A percentile compares a stretch with the other conserved stretches of the same genome.
Evolutionary conservation across 2,113 vertebrate genomes (phyloP).

Genomic region (Gymnocephalus cernua): DNA sequence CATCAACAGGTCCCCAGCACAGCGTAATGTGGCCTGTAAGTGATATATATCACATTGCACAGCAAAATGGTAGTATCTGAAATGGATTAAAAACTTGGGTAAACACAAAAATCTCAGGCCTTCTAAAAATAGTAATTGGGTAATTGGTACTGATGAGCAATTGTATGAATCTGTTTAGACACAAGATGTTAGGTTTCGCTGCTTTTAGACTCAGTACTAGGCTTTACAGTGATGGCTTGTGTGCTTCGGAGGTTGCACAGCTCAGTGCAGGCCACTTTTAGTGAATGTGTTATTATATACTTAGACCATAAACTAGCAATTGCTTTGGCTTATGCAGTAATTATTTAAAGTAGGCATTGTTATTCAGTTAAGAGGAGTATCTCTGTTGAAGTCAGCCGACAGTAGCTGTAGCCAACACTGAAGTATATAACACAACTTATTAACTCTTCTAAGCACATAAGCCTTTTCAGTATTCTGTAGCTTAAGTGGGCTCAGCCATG

Average conservation of each 20-base stretch:
- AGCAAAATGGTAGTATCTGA: not conserved
- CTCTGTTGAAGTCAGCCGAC: conserved; percentile 52
- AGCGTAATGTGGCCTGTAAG: not conserved
- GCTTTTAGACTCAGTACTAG: not conserved
- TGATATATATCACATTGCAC: not conserved
- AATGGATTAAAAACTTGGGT: not conserved
- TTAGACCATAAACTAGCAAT: conserved; percentile 67
- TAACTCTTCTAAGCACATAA: conserved; percentile 81
- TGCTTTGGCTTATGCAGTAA: conserved; percentile 62
- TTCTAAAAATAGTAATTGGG: not conserved
- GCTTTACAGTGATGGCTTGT: not conserved
- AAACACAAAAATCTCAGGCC: not conserved
- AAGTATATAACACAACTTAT: conserved; percentile 73
- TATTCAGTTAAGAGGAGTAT: conserved; percentile 59
- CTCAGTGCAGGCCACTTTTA: conserved; percentile 31
- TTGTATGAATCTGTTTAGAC: conserved; percentile 9
- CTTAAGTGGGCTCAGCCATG: conserved; percentile 73
- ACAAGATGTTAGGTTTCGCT: not conserved
- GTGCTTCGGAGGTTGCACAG: conserved; percentile 15
- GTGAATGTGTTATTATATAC: conserved; percentile 59
- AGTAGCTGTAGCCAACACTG: conserved; percentile 59
- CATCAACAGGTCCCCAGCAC: not conserved
- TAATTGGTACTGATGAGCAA: conserved; percentile 6
- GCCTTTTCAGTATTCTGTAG: conserved; percentile 72
- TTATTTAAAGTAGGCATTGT: conserved; percentile 70